Evolutionary conservation across 1,140 invertebrate genomes (phyloP), one percentile per base, ranked within the genome.

Genomic region (Platorchestia sp.): DNA sequence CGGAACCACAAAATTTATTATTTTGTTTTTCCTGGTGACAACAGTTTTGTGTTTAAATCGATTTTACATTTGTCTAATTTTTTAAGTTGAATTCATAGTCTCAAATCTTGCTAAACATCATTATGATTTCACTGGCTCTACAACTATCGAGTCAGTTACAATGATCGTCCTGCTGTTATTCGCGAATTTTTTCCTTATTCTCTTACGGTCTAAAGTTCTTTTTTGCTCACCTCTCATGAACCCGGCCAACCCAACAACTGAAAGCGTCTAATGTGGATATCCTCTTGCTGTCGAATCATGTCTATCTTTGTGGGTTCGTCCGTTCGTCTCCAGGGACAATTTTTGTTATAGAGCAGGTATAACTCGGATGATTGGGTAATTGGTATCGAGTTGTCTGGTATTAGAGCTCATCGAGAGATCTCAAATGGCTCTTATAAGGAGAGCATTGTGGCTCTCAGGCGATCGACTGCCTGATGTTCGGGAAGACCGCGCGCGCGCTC

Each of bases 361-460:
- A 93, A 93, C 91, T 93, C 91, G 45, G 45, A 93, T 93, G 91
- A 93, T 93, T 93, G 91, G 91, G 91, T 93, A 93, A 93, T 93
- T 93, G 91, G 91, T 93, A 93, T 93, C 91, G 91, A 93, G 91
- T 93, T 93, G 91, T 93, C 91, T 93, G 91, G 91, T 47, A 93
- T 93, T 93, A 93, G 91, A 93, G 91, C 91, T 45, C 91, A 93
- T 93, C 91, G 44, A 44, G 44, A 93, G 43, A 45, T 93, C 91
- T 93, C 43, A 93, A 93, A 93, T 93, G 91, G 44, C 91, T 44
- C 91, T 93, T 44, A 93, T 93, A 93, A 93, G 43, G 43, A 40
- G 43, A 45, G 45, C 45, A 93, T 93, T 45, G 91, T 5, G 22
- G 91, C 91, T 45, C 91, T 93, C 91, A 45, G 44, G 43, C 91